Percentiles rank a stretch among this genome's conserved stretches.
phyloP scores from a whole-genome alignment of 2,888 invertebrate genomes.

The Athalia circularis region DNA sequence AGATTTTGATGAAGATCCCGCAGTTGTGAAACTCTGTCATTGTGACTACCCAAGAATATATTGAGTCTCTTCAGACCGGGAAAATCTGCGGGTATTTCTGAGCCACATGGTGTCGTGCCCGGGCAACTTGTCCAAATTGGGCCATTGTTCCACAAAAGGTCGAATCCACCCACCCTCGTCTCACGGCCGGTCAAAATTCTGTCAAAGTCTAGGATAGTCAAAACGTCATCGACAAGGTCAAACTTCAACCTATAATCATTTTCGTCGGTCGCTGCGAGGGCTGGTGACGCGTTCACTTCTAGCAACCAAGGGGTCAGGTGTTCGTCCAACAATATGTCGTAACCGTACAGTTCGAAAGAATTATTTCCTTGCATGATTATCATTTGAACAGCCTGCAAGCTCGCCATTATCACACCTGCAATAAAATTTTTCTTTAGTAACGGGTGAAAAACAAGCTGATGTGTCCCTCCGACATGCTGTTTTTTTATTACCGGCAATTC shows the following conservation, averaged over 20 bases:
- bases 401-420: slow-evolving; percentile 75
- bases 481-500: slow-evolving; percentile 71
- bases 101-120: slow-evolving; percentile 54
- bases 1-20: slow-evolving; percentile 50
- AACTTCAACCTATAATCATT: slow-evolving; percentile 79
- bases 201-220: slow-evolving; percentile 79
- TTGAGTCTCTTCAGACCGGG: slow-evolving; percentile 60
- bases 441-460: too few species aligned
- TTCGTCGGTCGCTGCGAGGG: slow-evolving; percentile 77
- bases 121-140: slow-evolving; percentile 70
- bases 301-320: slow-evolving; percentile 78
- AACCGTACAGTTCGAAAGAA: slow-evolving; percentile 81
- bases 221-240: slow-evolving; percentile 77
- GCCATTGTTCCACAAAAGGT: slow-evolving; percentile 78
- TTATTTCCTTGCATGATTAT: slow-evolving; percentile 77
- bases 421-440: neutral
- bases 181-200: slow-evolving; percentile 76
- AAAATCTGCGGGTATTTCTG: slow-evolving; percentile 34
- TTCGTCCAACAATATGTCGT: slow-evolving; percentile 78
- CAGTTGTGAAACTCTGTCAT: slow-evolving; percentile 66
- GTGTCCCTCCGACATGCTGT: neutral
- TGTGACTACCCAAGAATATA: slow-evolving; percentile 65
- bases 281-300: slow-evolving; percentile 80
- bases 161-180: slow-evolving; percentile 78
- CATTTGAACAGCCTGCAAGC: slow-evolving; percentile 76